phyloP scores from a whole-genome alignment of 2,888 invertebrate genomes.

The Ptychoptera contaminata region DNA sequence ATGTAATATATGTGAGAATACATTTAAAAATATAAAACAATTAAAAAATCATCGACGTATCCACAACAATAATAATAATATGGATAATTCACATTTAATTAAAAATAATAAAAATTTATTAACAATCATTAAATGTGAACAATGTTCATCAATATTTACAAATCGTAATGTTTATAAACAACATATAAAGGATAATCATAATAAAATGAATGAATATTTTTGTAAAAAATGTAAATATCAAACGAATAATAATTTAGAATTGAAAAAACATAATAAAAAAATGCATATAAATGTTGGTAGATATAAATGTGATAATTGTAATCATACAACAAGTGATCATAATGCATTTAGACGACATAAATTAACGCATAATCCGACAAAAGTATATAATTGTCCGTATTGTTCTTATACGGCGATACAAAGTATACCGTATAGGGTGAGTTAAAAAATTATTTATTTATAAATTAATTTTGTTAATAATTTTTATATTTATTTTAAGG shows the following conservation, averaged over 20 bases:
- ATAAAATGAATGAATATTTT: conserved; percentile 27
- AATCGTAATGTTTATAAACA: conserved; percentile 31
- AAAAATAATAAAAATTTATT: too few species aligned
- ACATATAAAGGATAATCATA: conserved; percentile 37
- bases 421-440: conserved; percentile 53
- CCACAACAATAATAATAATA: conserved; percentile 23
- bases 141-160: conserved; percentile 24
- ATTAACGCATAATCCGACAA: conserved; percentile 56
- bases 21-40: conserved; percentile 66
- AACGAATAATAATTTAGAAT: conserved; percentile 31
- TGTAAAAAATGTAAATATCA: conserved; percentile 32
- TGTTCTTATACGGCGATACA: conserved; percentile 71
- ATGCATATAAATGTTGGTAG: conserved; percentile 27
- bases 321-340: conserved; percentile 60
- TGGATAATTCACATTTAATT: conserved; percentile 13
- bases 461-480: background rate
- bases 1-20: conserved; percentile 53
- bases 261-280: conserved; percentile 35
- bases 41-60: conserved; percentile 56
- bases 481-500: conserved; percentile 15
- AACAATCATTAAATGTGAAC: conserved; percentile 26
- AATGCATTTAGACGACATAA: conserved; percentile 68
- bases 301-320: conserved; percentile 57
- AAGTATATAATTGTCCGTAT: conserved; percentile 60
- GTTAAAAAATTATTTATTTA: background rate